A percentile compares a stretch with the other conserved stretches of the same genome.
These are phyloP conservation scores for Setipinna tenuifilis DNA, from an alignment of 2,797 vertebrate species.

Conservation along the genomic window DNA sequence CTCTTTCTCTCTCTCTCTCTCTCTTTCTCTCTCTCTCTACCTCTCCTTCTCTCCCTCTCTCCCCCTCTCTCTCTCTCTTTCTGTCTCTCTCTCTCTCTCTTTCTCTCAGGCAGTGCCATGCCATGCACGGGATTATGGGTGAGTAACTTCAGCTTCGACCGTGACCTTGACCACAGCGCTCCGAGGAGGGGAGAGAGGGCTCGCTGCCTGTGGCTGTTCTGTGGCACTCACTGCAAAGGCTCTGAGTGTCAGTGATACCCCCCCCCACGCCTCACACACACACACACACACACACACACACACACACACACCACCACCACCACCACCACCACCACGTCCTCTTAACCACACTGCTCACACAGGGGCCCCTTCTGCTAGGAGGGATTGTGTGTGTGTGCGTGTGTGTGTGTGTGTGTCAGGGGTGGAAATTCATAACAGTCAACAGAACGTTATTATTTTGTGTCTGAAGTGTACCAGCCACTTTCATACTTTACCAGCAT, in stretches of 20 bases:
- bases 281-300: too few species aligned
- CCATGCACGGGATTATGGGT: constrained; percentile 56
- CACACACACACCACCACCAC: too few species aligned
- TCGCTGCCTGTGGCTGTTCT: constrained; percentile 42
- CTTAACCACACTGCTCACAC: constrained; percentile 57
- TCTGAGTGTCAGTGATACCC: constrained; percentile 60
- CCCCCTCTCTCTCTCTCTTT: too few species aligned
- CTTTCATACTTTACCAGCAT: too few species aligned
- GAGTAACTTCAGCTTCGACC: constrained; percentile 63
- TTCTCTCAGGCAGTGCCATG: neutral
- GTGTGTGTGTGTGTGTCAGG: neutral
- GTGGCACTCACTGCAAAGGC: neutral
- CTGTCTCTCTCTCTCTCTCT: neutral
- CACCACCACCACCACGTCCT: constrained; percentile 56
- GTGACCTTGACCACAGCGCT: constrained; percentile 73
- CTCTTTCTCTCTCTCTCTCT: too few species aligned
- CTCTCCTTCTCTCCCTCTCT: too few species aligned
- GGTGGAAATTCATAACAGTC: too few species aligned
- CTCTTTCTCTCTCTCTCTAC: too few species aligned
- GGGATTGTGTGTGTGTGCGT: neutral
- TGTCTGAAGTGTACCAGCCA: too few species aligned
- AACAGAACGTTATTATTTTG: too few species aligned
- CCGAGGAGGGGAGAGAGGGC: constrained; percentile 57
- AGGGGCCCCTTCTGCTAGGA: constrained; percentile 52
- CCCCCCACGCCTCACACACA: too few species aligned